Evolutionary conservation across 2,797 vertebrate species (phyloP).

Genomic region (Centropyge bicolor): DNA sequence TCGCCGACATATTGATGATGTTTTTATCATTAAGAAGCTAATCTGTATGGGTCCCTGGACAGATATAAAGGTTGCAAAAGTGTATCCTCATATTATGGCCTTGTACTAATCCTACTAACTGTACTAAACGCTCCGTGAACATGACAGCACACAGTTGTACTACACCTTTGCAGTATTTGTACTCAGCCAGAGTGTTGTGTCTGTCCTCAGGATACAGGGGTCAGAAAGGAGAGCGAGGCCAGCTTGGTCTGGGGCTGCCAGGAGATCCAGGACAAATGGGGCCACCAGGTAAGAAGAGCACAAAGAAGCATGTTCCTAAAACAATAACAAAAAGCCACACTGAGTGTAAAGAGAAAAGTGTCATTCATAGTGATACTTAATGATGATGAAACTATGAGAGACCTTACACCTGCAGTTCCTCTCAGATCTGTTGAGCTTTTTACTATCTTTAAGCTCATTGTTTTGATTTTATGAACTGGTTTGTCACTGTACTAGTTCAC

Average conservation of each 20-base stretch:
- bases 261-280: slow-evolving; percentile 91
- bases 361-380: background rate
- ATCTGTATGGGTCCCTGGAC: slow-evolving; percentile 42
- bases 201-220: slow-evolving; percentile 93
- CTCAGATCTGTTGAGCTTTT: slow-evolving; percentile 1
- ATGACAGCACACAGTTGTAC: background rate
- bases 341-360: background rate
- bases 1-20: slow-evolving; percentile 32
- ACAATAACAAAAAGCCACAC: no score
- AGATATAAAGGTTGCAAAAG: slow-evolving; percentile 40
- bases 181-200: slow-evolving; percentile 53
- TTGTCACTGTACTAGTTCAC: background rate
- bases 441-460: slow-evolving; percentile 10
- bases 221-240: slow-evolving; percentile 98
- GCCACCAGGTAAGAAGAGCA: slow-evolving; percentile 87
- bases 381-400: background rate
- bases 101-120: slow-evolving; percentile 74
- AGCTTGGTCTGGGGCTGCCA: slow-evolving; percentile 93
- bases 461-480: slow-evolving; percentile 18
- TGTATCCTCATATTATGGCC: slow-evolving; percentile 38
- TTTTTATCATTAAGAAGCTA: slow-evolving; percentile 45
- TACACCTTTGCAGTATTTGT: slow-evolving; percentile 23
- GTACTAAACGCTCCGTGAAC: background rate
- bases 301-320: background rate
- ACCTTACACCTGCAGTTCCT: background rate